Percentiles rank a stretch among this genome's conserved stretches.
Conservation (phyloP, 2,797 vertebrate species). For the Tadarida brasiliensis region DNA sequence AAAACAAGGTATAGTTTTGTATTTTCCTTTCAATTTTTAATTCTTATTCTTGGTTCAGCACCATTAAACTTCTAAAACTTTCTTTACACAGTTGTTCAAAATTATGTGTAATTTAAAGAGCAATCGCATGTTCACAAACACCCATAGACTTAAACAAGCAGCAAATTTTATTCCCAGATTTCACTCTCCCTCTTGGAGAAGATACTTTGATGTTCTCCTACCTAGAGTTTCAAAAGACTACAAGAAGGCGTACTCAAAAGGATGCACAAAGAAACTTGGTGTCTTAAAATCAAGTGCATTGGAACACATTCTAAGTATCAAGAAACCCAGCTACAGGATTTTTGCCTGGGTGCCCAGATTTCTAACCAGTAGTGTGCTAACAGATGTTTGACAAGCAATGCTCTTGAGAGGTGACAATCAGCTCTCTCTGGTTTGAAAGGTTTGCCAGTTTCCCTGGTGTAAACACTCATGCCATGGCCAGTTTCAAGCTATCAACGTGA, state of each 20-base stretch:
- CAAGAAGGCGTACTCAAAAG: conserved; percentile 5
- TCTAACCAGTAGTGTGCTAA: background rate
- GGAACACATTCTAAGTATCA: background rate
- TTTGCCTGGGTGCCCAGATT: background rate
- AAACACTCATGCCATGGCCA: background rate
- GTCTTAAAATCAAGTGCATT: background rate
- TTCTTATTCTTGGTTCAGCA: conserved; percentile 86
- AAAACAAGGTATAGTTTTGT: conserved; percentile 87
- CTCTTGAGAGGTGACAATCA: background rate
- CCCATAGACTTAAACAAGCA: conserved; percentile 77
- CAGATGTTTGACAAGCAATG: background rate
- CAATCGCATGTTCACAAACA: conserved; percentile 75
- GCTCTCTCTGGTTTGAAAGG: background rate
- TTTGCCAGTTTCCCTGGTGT: background rate
- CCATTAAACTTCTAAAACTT: conserved; percentile 88
- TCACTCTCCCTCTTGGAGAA: conserved; percentile 47
- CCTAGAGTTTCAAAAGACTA: conserved; percentile 26
- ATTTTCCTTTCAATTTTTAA: conserved; percentile 88
- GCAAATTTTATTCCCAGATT: conserved; percentile 70
- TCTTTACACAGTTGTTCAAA: conserved; percentile 85
- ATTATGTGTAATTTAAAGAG: conserved; percentile 84
- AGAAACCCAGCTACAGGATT: background rate
- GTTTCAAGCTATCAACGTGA: background rate
- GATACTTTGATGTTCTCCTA: conserved; percentile 59
- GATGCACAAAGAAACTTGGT: background rate